These are phyloP conservation scores for Sciurus niger DNA, from an alignment of 2,113 vertebrate species.

Conservation along the genomic window DNA sequence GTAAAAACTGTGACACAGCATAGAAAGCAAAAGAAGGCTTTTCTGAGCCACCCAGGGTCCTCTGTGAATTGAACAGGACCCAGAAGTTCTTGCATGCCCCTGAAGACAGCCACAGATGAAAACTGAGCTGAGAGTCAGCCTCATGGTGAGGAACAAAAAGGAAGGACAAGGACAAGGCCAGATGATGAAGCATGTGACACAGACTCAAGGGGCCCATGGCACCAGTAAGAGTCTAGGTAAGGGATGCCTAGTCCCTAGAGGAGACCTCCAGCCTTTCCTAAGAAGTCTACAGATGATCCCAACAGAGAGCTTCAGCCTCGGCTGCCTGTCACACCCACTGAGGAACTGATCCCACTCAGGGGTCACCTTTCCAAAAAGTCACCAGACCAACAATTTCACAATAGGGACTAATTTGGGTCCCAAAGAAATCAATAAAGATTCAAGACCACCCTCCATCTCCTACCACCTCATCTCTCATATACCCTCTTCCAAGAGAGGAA, in stretches of 20 bases:
- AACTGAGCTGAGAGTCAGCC: background rate
- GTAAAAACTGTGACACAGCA: background rate
- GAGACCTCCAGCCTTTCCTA: background rate
- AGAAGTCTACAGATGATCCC: background rate
- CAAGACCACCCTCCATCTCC: background rate
- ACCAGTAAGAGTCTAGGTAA: background rate
- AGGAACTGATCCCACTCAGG: too few species aligned
- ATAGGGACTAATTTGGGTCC: background rate
- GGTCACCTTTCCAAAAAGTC: background rate
- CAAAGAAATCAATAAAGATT: background rate
- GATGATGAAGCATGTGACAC: background rate
- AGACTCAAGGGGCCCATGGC: background rate
- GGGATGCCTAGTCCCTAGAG: background rate
- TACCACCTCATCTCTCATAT: background rate
- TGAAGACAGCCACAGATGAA: background rate
- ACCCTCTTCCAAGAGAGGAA: background rate
- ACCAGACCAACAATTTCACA: background rate
- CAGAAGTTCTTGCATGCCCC: background rate
- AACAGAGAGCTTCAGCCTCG: background rate
- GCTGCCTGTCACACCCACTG: background rate
- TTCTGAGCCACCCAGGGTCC: background rate
- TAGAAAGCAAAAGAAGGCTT: background rate
- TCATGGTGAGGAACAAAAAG: background rate
- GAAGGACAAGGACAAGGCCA: background rate
- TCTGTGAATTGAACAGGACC: background rate